Percentiles rank a stretch among this genome's conserved stretches.
Conservation (phyloP, 2,797 vertebrate species). For the Eptatretus atami region DNA sequence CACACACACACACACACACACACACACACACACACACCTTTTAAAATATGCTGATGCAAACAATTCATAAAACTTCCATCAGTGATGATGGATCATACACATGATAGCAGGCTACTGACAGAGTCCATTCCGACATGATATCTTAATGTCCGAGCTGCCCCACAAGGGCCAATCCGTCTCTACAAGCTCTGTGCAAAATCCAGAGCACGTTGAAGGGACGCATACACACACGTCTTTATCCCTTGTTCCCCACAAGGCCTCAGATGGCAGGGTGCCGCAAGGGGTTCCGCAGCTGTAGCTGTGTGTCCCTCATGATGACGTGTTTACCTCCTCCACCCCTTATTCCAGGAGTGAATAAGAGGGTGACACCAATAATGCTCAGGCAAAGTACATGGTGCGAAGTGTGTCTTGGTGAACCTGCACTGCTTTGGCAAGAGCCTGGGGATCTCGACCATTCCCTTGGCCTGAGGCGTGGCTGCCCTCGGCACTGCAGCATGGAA, state of each 20-base stretch:
- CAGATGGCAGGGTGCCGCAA: constrained; percentile 14
- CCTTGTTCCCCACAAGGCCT: too few relatives aligned
- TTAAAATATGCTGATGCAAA: constrained; percentile 19
- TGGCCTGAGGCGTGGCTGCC: constrained; percentile 97
- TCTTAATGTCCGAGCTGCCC: too few relatives aligned
- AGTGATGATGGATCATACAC: too few relatives aligned
- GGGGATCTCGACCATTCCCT: constrained; percentile 86
- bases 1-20: constrained; percentile 19
- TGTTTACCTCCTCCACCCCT: constrained; percentile 13
- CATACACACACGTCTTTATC: too few relatives aligned
- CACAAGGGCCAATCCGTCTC: too few relatives aligned
- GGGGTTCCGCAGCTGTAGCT: constrained; percentile 13
- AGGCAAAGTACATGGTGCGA: constrained; percentile 99
- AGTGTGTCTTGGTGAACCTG: constrained; percentile 98
- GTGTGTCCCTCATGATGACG: constrained; percentile 20
- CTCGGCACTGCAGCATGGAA: constrained; percentile 34
- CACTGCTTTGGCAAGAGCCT: constrained; percentile 81
- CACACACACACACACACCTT: constrained; percentile 14
- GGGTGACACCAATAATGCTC: constrained; percentile 17
- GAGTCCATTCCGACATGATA: too few relatives aligned
- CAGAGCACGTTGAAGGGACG: too few relatives aligned
- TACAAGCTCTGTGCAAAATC: too few relatives aligned
- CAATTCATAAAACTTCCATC: constrained; percentile 14
- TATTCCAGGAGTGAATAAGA: constrained; percentile 10
- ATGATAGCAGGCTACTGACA: too few relatives aligned